Evolutionary conservation across 1,140 invertebrate genomes (phyloP), one percentile per base, ranked within the genome.

Genomic region (Ips nitidus): DNA sequence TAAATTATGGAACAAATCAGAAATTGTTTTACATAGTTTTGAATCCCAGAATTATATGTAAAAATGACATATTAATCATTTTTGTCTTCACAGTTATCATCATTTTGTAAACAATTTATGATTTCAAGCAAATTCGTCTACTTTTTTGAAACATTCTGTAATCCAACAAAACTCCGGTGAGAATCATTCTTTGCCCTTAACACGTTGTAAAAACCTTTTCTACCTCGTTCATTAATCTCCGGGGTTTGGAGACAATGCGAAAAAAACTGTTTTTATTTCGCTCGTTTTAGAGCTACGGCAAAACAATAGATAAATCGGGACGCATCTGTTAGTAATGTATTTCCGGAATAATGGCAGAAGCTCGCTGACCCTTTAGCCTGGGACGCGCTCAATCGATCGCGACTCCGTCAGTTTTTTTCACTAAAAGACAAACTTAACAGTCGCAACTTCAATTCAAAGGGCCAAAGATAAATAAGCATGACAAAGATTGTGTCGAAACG

Each of bases 301-400:
- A 47, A 61, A 61, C 59, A 61, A 61, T 61, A 61, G 59, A 43
- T 56, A 43, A 57, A 45, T 61, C 59, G 59, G 59, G 59, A 61
- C 42, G 59, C 59, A 61, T 61, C 59, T 61, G 42, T 43, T 61
- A 43, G 59, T 41, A 61, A 61, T 47, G 59, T 61, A 61, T 61
- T 61, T 61, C 59, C 59, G 59, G 41, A 61, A 47, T 61, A 61
- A 61, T 61, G 42, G 59, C 59, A n/a, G 59, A 22, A 47, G 42
- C 4, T 43, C 41, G 59, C 41, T 61, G 59, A 61, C 59, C 59
- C 59, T 61, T 45, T 43, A 61, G 59, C 59, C 59, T 61, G 59
- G 59, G 38, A 57, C 55, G 55, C 55, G 59, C 59, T 61, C 59
- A 61, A 61, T 61, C 59, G 59, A 61, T 61, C 59, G 59, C 22